A percentile compares a stretch with the other conserved stretches of the same genome.
Evolutionary conservation across 2,113 vertebrate genomes (phyloP).

Genomic region (Calonectris borealis): DNA sequence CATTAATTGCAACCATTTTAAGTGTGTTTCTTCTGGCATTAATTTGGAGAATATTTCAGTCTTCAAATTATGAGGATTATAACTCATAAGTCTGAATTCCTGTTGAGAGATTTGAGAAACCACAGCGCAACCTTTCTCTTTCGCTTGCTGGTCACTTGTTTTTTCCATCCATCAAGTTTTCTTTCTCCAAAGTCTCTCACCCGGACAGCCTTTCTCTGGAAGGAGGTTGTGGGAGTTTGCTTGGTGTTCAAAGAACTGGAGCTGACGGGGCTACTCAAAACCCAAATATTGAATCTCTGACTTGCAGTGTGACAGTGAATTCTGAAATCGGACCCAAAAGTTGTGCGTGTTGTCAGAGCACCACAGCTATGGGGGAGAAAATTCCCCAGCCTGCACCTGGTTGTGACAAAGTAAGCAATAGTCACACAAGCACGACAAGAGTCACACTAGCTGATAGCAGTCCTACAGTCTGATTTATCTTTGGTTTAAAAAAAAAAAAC

Average conservation of each 20-base stretch:
- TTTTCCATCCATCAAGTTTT: neutral
- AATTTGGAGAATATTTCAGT: neutral
- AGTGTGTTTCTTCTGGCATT: neutral
- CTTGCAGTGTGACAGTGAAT: neutral
- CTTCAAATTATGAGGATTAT: neutral
- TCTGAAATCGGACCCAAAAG: neutral
- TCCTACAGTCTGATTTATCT: neutral
- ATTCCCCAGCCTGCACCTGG: neutral
- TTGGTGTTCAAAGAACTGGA: neutral
- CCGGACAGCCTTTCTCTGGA: neutral
- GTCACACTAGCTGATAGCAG: neutral
- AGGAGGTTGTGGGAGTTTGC: neutral
- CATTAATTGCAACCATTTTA: neutral
- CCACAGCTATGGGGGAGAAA: neutral
- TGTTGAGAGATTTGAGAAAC: neutral
- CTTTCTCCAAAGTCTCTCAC: neutral
- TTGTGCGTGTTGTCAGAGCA: neutral
- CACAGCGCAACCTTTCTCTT: neutral
- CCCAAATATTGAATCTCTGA: neutral
- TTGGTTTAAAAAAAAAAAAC: neutral
- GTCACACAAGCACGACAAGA: neutral
- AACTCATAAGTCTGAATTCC: neutral
- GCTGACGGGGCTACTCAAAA: neutral
- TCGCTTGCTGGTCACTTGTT: neutral
- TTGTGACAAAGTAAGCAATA: neutral